Conservation (phyloP, 2,113 vertebrate genomes). For the Shinisaurus crocodilurus region DNA sequence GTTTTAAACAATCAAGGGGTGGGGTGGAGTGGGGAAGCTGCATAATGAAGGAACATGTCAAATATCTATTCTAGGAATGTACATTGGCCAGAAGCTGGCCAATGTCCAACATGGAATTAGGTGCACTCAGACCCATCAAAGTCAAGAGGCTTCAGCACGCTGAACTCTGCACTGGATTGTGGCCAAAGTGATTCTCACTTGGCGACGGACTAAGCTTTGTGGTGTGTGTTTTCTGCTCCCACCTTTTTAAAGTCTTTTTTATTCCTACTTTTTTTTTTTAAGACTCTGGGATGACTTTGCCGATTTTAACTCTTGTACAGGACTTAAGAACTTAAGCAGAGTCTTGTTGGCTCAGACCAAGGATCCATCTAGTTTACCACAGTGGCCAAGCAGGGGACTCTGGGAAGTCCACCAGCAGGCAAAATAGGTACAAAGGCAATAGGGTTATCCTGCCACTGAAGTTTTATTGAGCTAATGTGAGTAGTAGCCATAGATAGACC, state of each 20-base stretch:
- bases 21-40: too few relatives aligned
- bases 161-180: background rate
- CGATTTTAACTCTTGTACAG: background rate
- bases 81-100: background rate
- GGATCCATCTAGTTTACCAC: background rate
- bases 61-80: background rate
- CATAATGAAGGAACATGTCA: background rate
- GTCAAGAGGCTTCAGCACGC: background rate
- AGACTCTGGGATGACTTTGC: background rate
- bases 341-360: background rate
- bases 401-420: too few relatives aligned
- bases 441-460: too few relatives aligned
- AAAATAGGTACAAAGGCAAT: too few relatives aligned
- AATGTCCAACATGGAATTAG: too few relatives aligned
- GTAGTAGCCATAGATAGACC: too few relatives aligned
- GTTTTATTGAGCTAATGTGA: too few relatives aligned
- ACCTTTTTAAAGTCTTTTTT: too few relatives aligned
- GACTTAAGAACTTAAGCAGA: background rate
- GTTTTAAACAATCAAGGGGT: background rate
- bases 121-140: background rate
- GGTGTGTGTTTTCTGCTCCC: background rate
- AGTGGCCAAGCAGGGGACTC: too few relatives aligned
- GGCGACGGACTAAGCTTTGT: background rate
- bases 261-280: background rate
- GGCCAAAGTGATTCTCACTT: background rate